Conservation (phyloP, 1,140 invertebrate genomes). For the Zaprionus gabonicus region DNA sequence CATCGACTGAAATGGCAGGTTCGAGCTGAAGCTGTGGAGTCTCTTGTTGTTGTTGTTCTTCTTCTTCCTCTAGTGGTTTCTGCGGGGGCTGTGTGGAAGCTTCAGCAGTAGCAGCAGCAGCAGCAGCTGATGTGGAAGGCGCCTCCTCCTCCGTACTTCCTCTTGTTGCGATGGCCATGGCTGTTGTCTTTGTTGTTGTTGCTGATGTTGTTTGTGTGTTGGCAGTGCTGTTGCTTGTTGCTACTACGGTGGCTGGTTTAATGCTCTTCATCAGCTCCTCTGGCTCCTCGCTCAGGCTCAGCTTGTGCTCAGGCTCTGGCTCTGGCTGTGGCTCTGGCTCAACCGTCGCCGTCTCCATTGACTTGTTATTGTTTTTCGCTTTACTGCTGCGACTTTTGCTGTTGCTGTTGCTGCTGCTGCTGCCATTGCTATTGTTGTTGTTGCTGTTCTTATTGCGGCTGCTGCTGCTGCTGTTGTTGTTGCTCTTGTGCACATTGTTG, state of each 20-base stretch:
- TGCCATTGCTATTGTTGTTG: conserved; percentile 37
- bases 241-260: conserved; percentile 26
- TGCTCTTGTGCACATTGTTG: conserved; percentile 38
- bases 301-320: background rate
- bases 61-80: conserved; percentile 5
- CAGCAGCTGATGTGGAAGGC: conserved; percentile 50
- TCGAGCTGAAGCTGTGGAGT: conserved; percentile 33
- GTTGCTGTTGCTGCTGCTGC: conserved; percentile 24
- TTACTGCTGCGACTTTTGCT: conserved; percentile 26
- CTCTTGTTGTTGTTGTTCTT: background rate
- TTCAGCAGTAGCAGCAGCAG: conserved; percentile 20
- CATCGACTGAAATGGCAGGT: conserved; percentile 74
- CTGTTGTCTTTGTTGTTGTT: conserved; percentile 55
- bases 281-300: background rate
- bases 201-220: conserved; percentile 58
- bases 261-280: conserved; percentile 24
- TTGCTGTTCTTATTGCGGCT: conserved; percentile 41
- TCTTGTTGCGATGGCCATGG: conserved; percentile 41
- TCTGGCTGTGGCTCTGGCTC: background rate
- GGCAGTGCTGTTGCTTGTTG: conserved; percentile 68
- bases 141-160: conserved; percentile 12
- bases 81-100: background rate
- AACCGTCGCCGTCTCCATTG: background rate
- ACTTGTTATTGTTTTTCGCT: conserved; percentile 41
- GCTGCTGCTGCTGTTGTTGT: conserved; percentile 28